Conservation (phyloP, 2,888 invertebrate species). For the Gari tellinella region DNA sequence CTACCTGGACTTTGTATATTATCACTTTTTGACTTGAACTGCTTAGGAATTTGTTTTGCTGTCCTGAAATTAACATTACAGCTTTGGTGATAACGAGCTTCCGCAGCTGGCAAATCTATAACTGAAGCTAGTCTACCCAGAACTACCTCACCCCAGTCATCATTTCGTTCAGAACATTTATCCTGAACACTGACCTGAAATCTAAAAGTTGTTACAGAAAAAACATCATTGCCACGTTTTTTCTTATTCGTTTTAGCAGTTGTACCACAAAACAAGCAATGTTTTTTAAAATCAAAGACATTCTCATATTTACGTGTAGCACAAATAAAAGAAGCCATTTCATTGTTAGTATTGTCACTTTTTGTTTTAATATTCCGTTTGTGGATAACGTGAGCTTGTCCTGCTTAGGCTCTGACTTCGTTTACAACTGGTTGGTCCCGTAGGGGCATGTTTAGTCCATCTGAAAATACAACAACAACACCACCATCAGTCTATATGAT, state of each 20-base stretch:
- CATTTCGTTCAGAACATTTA: constrained; percentile 2
- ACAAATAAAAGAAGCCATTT: no score
- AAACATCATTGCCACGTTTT: background rate
- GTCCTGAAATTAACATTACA: constrained; percentile 36
- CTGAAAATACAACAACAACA: no score
- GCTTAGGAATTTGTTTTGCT: background rate
- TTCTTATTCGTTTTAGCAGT: background rate
- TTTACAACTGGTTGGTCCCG: no score
- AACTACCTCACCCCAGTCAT: constrained; percentile 10
- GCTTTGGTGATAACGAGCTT: constrained; percentile 27
- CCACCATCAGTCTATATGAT: no score
- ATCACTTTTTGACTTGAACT: background rate
- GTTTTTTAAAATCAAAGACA: constrained; percentile 5
- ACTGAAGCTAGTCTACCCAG: background rate
- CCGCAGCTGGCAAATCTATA: constrained; percentile 20
- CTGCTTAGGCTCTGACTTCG: no score
- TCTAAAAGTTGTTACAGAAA: constrained; percentile 7
- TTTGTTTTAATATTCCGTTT: no score
- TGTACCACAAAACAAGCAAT: constrained; percentile 18
- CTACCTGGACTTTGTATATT: background rate
- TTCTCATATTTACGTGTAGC: no score
- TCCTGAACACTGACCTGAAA: constrained; percentile 7
- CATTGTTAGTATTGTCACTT: no score
- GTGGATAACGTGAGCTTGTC: no score
- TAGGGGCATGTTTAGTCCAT: no score